Base-by-base conservation (phyloP, 2,888 invertebrate genomes). In the Chydorus sphaericus region DNA sequence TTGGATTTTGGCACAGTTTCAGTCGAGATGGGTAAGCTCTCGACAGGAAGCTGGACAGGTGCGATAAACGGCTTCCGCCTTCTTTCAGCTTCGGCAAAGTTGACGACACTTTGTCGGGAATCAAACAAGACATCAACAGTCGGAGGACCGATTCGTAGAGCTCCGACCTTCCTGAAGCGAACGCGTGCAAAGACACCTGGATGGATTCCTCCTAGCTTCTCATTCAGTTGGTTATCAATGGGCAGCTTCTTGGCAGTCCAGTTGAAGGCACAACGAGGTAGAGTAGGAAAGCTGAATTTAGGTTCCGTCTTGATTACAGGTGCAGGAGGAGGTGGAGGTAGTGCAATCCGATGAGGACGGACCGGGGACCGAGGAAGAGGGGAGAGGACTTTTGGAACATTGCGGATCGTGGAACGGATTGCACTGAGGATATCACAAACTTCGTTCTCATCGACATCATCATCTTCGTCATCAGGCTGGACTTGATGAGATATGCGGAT, bases 11-110 rank as follows among this genome's bases (percentile, higher is more conserved):
- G n/a, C n/a, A n/a, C n/a, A n/a, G n/a, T n/a, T n/a, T n/a, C n/a
- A n/a, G n/a, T n/a, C n/a, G n/a, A n/a, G n/a, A n/a, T n/a, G n/a
- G n/a, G n/a, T n/a, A n/a, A n/a, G n/a, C n/a, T n/a, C n/a, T n/a
- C n/a, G n/a, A n/a, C 23, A 20, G 6, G 4, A 26, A 23, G 7
- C 7, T 10, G 44, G 11, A 44, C 44, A n/a, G n/a, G 26, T 14
- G 2, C 28, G 14, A 44, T 10, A 18, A 44, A 4, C 44, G 44
- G 44, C 14, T 44, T 44, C 14, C 26, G 37, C 28, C 36, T 55
- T 28, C 55, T 36, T 33, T 55, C 55, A 23, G 55, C 55, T 48
- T 55, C 55, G 1, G 55, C 55, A 29, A 48, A 55, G 18, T 55
- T 55, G 16, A 36, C 23, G 7, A 55, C 55, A 6, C 33, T 26